Base-by-base conservation (phyloP, 2,888 invertebrate genomes). In the Plusia festucae region DNA sequence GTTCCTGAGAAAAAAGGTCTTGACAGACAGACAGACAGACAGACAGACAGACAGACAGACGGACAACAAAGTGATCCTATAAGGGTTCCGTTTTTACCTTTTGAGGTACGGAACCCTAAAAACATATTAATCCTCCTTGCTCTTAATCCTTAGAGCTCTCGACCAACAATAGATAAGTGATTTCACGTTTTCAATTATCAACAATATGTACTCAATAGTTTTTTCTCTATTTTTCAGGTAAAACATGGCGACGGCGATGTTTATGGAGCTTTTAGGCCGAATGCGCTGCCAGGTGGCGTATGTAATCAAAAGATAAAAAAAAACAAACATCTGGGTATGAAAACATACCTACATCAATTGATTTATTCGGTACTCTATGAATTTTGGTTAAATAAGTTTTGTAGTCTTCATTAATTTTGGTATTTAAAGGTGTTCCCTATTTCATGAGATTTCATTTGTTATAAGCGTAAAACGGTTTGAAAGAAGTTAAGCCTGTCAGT, bases 151-250 rank as follows among this genome's bases (percentile, higher is more conserved):
- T 68, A 66, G 44, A 67, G 70, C 81, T 64, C 81, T 81, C 79
- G 65, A 81, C 74, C 78, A 69, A 83, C 81, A 81, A 88, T 82
- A 76, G 82, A 60, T 82, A 86, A 87, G 82, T 81, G 83, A 86
- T 86, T 85, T 83, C 81, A 84, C 82, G 81, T 82, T 80, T 69
- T 68, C 69, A 68, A 63, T 65, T 58, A 75, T 60, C 64, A 64
- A 62, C 63, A 61, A 65, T 60, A 58, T 76, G 75, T 76, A 72
- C 76, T 73, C 57, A 69, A 58, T 57, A 22, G 60, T 53, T 73
- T 75, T 81, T 82, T 85, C n/a, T 78, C 74, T 84, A 81, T 84
- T 79, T 89, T 86, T 70, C 89, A 87, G 88, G 89, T 89, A 89
- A 87, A 76, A 82, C 66, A 46, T 76, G 49, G 30, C 32, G 27